phyloP scores from a whole-genome alignment of 2,113 vertebrate genomes.

The Saccopteryx leptura region DNA sequence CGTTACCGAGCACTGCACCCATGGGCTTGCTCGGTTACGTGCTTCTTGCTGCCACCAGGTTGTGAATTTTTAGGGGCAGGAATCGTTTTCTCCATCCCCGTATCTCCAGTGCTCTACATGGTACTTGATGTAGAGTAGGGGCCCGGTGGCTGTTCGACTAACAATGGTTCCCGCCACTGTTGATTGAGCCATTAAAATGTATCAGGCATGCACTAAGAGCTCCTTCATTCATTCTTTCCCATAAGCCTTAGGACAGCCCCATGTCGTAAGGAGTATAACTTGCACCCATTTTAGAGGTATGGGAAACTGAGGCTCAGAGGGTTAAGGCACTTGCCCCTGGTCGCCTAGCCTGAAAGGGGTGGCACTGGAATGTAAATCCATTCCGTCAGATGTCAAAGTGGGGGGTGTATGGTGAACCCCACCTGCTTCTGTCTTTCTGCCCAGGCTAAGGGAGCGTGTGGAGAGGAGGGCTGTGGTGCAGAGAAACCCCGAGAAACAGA shows the following conservation, averaged over 20 bases:
- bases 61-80: not conserved
- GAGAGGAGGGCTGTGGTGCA: not conserved
- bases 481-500: not conserved
- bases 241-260: not conserved
- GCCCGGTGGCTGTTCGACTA: not conserved
- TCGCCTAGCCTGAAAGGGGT: not conserved
- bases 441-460: not conserved
- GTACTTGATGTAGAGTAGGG: accelerated
- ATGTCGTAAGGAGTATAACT: not conserved
- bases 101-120: not conserved
- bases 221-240: not conserved
- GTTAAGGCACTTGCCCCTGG: not conserved
- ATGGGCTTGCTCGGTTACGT: not conserved
- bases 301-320: conserved; percentile 20
- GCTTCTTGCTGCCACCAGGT: not conserved
- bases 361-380: not conserved
- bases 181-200: not conserved
- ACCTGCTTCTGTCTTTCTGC: not conserved
- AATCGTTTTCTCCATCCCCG: not conserved
- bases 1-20: not conserved
- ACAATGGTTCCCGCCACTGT: not conserved
- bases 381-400: not conserved
- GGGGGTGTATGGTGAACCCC: not conserved
- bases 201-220: not conserved
- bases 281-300: conserved; percentile 25